Evolutionary conservation across 1,140 invertebrate species (phyloP).

Genomic region (Drosophila navojoa): DNA sequence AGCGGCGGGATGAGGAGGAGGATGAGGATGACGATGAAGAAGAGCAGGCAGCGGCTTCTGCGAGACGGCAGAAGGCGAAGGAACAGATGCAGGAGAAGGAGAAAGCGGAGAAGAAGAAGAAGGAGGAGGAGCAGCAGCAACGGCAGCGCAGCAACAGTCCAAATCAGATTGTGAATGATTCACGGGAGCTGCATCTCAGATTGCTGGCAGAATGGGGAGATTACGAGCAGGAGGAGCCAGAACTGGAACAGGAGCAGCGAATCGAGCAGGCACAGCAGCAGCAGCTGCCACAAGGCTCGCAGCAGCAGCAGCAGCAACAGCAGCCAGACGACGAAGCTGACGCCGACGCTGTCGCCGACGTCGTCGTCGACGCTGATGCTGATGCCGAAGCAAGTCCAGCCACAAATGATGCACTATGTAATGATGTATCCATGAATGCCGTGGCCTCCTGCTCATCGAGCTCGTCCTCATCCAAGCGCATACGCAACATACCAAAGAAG

Average conservation of each 20-base stretch:
- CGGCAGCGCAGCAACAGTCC: background rate
- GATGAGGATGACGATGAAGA: too few species aligned
- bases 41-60: too few species aligned
- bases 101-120: background rate
- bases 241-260: conserved; percentile 37
- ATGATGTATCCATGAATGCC: background rate
- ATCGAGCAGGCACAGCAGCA: background rate
- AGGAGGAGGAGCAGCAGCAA: background rate
- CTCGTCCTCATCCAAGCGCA: conserved; percentile 33
- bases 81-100: background rate
- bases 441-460: background rate
- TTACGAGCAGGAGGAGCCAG: conserved; percentile 52
- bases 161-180: conserved; percentile 8
- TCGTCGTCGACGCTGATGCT: background rate
- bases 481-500: conserved; percentile 83
- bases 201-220: conserved; percentile 67
- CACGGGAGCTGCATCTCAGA: conserved; percentile 48
- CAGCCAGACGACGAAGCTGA: background rate
- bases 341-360: too few species aligned
- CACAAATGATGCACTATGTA: background rate
- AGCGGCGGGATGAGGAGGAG: background rate
- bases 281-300: too few species aligned
- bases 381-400: background rate
- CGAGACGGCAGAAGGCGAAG: background rate
- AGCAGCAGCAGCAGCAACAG: background rate